Percentiles rank a stretch among this genome's conserved stretches.
These are phyloP conservation scores for Harpagoxenus sublaevis DNA, from an alignment of 2,888 invertebrate genomes.

Conservation along the genomic window DNA sequence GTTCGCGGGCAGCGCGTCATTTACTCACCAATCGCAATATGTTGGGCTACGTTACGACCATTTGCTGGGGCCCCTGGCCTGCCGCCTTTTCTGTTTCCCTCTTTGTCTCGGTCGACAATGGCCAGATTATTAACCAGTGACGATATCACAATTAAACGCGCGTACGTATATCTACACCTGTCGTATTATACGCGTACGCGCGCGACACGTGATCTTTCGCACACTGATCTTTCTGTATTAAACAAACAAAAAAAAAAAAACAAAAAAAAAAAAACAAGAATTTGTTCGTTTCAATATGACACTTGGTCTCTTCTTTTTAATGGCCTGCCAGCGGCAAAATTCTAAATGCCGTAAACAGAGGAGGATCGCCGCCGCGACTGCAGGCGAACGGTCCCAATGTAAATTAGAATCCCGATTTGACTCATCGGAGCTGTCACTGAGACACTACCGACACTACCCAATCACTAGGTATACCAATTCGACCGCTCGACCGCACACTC, in stretches of 20 bases:
- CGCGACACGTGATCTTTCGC: background rate
- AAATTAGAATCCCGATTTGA: background rate
- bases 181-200: background rate
- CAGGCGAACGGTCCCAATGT: background rate
- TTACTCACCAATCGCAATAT: constrained; percentile 28
- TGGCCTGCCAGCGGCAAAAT: background rate
- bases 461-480: background rate
- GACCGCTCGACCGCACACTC: background rate
- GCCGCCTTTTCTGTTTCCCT: background rate
- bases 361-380: too few relatives aligned
- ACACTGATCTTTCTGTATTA: background rate
- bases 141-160: background rate
- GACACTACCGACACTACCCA: background rate
- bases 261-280: background rate
- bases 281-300: background rate
- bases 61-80: background rate
- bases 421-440: background rate
- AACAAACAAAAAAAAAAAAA: background rate
- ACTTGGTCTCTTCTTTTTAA: background rate
- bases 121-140: background rate
- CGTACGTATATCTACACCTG: background rate
- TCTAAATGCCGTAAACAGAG: too few relatives aligned
- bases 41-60: background rate
- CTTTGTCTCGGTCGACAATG: background rate
- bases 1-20: background rate